These are phyloP conservation scores for Tetramorium bicarinatum DNA, from an alignment of 2,888 invertebrate genomes.

Conservation along the genomic window DNA sequence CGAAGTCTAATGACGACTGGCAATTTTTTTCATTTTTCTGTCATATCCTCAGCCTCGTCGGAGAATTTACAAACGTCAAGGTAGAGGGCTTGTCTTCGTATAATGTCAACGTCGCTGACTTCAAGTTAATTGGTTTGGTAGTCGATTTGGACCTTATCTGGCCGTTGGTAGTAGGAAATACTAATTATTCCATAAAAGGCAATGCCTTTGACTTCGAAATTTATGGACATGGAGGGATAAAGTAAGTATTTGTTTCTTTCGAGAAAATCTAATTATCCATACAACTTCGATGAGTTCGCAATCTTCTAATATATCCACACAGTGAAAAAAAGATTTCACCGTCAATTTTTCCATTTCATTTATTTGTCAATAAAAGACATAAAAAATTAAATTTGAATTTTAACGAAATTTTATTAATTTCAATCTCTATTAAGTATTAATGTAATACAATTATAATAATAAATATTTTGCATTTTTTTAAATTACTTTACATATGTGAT, in stretches of 20 bases:
- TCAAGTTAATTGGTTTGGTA: constrained; percentile 27
- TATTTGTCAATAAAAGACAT: not conserved
- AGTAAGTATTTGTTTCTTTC: constrained; percentile 66
- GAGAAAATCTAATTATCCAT: not conserved
- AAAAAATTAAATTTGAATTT: not conserved
- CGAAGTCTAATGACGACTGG: not conserved
- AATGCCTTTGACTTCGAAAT: not conserved
- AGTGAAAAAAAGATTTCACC: not conserved
- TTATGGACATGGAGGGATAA: constrained; percentile 67
- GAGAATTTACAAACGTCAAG: constrained; percentile 51
- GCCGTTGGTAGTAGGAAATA: constrained; percentile 49
- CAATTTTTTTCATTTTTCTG: not conserved
- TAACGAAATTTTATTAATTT: not conserved
- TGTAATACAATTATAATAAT: too few species aligned
- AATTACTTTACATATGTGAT: not conserved
- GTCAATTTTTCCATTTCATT: not conserved
- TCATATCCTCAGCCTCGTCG: constrained; percentile 21
- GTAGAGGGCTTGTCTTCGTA: constrained; percentile 66
- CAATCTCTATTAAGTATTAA: not conserved
- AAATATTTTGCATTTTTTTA: not conserved
- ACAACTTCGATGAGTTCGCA: not conserved
- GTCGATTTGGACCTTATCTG: constrained; percentile 63
- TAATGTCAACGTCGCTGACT: constrained; percentile 54
- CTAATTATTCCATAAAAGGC: constrained; percentile 60
- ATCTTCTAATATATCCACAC: not conserved